These are phyloP conservation scores for Watsonalla binaria DNA, from an alignment of 2,888 invertebrate species.

Conservation along the genomic window DNA sequence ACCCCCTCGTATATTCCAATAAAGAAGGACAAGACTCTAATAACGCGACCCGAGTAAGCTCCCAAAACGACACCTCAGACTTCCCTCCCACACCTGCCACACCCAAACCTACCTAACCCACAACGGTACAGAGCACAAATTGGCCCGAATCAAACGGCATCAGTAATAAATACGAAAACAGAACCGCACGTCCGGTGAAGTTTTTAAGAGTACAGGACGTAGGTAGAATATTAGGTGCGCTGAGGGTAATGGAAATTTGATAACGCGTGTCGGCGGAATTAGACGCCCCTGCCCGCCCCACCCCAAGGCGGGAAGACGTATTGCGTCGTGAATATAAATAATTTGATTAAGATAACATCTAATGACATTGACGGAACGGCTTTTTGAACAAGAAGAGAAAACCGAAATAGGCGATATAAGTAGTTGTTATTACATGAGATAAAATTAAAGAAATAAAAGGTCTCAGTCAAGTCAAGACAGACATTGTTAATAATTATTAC, in stretches of 20 bases:
- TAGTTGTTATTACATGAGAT: no score
- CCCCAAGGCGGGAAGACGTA: slow-evolving; percentile 11
- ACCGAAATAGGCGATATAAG: no score
- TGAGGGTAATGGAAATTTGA: slow-evolving; percentile 53
- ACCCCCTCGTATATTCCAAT: slow-evolving; percentile 63
- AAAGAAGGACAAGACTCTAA: slow-evolving; percentile 69
- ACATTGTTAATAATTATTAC: background rate
- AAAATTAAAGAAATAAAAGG: no score
- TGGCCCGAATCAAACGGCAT: slow-evolving; percentile 6
- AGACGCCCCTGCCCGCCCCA: slow-evolving; percentile 11
- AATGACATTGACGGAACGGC: background rate
- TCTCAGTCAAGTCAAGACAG: no score
- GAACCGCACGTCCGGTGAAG: slow-evolving; percentile 58
- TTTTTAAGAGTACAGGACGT: slow-evolving; percentile 53
- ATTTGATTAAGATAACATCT: slow-evolving; percentile 25
- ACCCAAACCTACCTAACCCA: slow-evolving; percentile 31
- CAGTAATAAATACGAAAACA: slow-evolving; percentile 59
- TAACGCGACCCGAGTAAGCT: slow-evolving; percentile 65
- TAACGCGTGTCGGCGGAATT: slow-evolving; percentile 37
- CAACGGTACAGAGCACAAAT: slow-evolving; percentile 18
- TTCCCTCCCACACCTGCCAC: slow-evolving; percentile 19
- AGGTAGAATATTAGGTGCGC: slow-evolving; percentile 49
- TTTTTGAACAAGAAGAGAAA: background rate
- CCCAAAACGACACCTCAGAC: slow-evolving; percentile 65
- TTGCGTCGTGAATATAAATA: slow-evolving; percentile 44